phyloP scores from a whole-genome alignment of 37 sponge, comb jelly and placozoan species.

The Petrosia ficiformis region DNA sequence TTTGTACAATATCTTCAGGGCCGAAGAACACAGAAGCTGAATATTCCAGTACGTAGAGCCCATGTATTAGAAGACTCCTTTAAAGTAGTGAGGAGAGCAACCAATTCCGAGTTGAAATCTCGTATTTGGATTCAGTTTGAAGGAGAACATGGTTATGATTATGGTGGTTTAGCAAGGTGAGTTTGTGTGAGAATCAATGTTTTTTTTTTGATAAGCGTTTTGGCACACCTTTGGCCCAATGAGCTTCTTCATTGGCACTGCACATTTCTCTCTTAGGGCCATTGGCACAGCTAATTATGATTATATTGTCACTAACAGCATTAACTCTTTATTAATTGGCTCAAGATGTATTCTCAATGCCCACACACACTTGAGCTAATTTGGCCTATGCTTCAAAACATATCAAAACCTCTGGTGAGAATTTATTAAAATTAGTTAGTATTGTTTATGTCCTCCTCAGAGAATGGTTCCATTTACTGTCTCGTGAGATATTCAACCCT shows the following conservation, averaged over 20 bases:
- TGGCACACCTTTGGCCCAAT: too few species aligned
- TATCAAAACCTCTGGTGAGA: neutral
- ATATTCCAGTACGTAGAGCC: conserved; percentile 56
- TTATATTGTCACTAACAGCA: too few species aligned
- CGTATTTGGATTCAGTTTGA: conserved; percentile 92
- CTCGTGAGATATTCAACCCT: conserved; percentile 99
- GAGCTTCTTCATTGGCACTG: too few species aligned
- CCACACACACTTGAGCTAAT: too few species aligned
- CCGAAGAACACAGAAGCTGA: neutral
- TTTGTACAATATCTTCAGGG: neutral
- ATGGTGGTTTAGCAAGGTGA: conserved; percentile 95
- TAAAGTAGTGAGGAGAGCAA: neutral
- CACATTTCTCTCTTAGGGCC: too few species aligned
- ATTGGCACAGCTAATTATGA: too few species aligned
- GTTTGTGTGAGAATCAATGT: too few species aligned
- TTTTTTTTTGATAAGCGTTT: too few species aligned
- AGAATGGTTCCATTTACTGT: conserved; percentile 96
- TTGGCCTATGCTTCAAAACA: too few species aligned
- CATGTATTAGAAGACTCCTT: conserved; percentile 85
- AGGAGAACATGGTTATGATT: conserved; percentile 91
- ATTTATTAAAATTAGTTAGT: conserved; percentile 19
- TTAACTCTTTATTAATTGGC: neutral
- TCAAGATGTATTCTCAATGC: too few species aligned
- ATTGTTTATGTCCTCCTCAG: conserved; percentile 70
- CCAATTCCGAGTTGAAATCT: conserved; percentile 39